A percentile compares a stretch with the other conserved stretches of the same genome.
Conservation (phyloP, 2,888 invertebrate species). For the Cantharis lateralis region DNA sequence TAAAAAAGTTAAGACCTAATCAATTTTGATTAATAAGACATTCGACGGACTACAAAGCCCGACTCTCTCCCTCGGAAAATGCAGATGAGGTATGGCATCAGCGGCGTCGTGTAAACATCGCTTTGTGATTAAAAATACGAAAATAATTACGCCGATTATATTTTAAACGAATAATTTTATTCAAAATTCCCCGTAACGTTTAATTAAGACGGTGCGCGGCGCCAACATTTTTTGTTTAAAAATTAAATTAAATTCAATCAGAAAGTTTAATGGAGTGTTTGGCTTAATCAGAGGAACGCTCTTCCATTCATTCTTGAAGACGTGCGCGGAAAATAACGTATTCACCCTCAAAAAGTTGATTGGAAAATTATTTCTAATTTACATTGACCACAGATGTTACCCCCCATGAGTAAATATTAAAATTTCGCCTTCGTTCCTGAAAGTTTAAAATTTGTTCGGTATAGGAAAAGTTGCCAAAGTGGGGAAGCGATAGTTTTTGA, state of each 20-base stretch:
- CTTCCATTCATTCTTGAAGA: conserved; percentile 30
- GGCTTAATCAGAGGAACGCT: conserved; percentile 43
- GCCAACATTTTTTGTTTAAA: conserved; percentile 28
- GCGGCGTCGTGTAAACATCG: not conserved
- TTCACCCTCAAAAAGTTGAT: conserved; percentile 20
- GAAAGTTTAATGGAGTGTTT: conserved; percentile 48
- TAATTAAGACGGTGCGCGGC: conserved; percentile 42
- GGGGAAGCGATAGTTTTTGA: not conserved
- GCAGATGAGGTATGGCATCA: not conserved
- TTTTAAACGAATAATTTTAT: conserved; percentile 7
- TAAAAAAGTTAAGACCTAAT: not conserved
- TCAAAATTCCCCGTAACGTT: conserved; percentile 36
- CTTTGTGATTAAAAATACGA: not conserved
- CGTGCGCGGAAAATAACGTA: conserved; percentile 30
- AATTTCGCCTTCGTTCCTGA: not conserved
- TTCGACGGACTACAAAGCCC: not conserved
- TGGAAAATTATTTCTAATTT: conserved; percentile 46
- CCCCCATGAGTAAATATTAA: conserved; percentile 40
- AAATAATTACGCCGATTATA: not conserved
- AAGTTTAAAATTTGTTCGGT: not conserved
- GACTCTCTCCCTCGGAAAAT: not conserved
- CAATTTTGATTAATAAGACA: not conserved
- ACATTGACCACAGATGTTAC: conserved; percentile 46
- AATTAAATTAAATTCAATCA: conserved; percentile 46
- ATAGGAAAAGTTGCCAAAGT: not conserved